Evolutionary conservation across 2,113 vertebrate genomes (phyloP), one percentile per base, ranked within the genome.

Genomic region (Parus major): DNA sequence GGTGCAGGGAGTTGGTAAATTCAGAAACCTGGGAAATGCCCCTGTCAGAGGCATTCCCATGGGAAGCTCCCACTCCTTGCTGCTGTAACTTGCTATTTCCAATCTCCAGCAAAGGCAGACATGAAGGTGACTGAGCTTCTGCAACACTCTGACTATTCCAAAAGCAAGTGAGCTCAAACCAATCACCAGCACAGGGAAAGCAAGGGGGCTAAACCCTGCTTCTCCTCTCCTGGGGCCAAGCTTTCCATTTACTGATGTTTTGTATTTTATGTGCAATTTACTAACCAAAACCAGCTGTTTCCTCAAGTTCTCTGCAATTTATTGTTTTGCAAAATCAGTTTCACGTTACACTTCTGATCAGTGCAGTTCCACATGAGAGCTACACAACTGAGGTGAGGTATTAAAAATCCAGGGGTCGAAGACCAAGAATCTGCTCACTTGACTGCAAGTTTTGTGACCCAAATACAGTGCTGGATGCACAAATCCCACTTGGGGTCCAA

Each of bases 311-410:
- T 75, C 82, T 90, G 83, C 93, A 95, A 95, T 95, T 96, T 94
- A 96, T 96, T 94, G 95, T 96, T 96, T 84, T 94, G 93, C 88
- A 96, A 97, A 97, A 92, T 94, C 95, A 96, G 96, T 96, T 96
- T 97, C 93, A 71, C 90, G 86, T 97, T 97, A 95, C 95, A 86
- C 57, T 92, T 84, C 90, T 84, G 92, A 94, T 92, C 88, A 68
- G 90, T 7, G 79, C 76, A 86, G 96, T 82, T 96, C 80, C 90
- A 92, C 80, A 88, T 10, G 69, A 95, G 90, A 90, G 88, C 82
- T 57, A 33, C 82, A 90, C 86, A 95, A 75, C 61, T 29, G 73
- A 93, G 90, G 68, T 92, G 86, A 92, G 41, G 76, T 36, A 94
- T 90, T 86, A 81, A 93, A 94, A 95, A 90, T 60, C 18, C 1